Evolutionary conservation across 2,113 vertebrate genomes (phyloP).

Genomic region (Neodon shergylaensis): DNA sequence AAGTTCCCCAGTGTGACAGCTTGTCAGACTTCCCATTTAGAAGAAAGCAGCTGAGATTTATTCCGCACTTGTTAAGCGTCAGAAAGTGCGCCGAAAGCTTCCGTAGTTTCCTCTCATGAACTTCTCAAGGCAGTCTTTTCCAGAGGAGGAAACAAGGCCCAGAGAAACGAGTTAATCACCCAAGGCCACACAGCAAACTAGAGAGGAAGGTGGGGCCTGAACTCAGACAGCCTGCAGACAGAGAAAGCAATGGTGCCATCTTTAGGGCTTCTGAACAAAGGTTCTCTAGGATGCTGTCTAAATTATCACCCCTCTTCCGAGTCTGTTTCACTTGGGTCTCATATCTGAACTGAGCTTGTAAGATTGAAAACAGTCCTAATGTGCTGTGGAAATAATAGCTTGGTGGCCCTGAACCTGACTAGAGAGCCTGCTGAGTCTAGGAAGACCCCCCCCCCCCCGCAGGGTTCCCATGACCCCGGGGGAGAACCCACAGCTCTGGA

Average conservation of each 20-base stretch:
- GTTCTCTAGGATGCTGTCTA: neutral
- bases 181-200: neutral
- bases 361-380: neutral
- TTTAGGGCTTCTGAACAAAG: neutral
- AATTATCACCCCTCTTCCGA: neutral
- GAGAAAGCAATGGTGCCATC: neutral
- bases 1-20: neutral
- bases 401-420: neutral
- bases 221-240: neutral
- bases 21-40: neutral
- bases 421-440: neutral
- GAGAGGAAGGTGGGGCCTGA: neutral
- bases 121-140: neutral
- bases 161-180: constrained; percentile 5
- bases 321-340: neutral
- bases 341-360: neutral
- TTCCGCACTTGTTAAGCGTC: neutral
- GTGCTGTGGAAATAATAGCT: neutral
- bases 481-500: neutral
- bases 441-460: neutral
- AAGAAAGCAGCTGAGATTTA: neutral
- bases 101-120: neutral
- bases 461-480: neutral
- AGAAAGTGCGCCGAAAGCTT: neutral
- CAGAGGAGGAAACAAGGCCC: neutral